Conservation (phyloP, 2,797 vertebrate genomes). For the Poeciliopsis presidionis region DNA sequence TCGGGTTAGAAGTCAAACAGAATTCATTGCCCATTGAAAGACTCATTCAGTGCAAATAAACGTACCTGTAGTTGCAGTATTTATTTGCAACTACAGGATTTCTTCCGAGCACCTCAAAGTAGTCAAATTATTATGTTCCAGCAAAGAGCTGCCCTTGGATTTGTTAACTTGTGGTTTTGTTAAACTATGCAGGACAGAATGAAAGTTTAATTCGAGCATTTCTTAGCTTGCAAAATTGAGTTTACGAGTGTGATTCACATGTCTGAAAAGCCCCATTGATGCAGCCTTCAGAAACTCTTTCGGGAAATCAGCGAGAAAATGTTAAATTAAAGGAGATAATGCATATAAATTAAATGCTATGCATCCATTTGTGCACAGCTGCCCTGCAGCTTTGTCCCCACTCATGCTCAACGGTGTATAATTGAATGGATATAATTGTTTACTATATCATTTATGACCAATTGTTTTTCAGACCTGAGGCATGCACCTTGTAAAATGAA, state of each 20-base stretch:
- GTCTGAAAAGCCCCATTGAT: background rate
- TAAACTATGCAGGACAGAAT: background rate
- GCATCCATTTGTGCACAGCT: constrained; percentile 3
- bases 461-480: constrained; percentile 26
- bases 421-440: constrained; percentile 40
- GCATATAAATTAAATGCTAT: constrained; percentile 17
- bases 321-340: constrained; percentile 16
- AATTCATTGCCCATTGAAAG: background rate
- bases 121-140: background rate
- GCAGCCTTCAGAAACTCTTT: background rate
- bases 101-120: background rate
- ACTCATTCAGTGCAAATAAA: background rate
- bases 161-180: constrained; percentile 3
- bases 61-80: background rate
- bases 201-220: constrained; percentile 7
- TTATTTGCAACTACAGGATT: background rate
- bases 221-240: background rate
- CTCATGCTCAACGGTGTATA: constrained; percentile 37
- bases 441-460: constrained; percentile 20
- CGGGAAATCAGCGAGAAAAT: background rate
- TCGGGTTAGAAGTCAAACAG: background rate
- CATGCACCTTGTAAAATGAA: constrained; percentile 20
- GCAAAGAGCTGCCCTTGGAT: constrained; percentile 25
- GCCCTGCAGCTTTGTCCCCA: constrained; percentile 20
- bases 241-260: background rate